Evolutionary conservation across 1,140 invertebrate genomes (phyloP), one percentile per base, ranked within the genome.

Genomic region (Drosophila lowei): DNA sequence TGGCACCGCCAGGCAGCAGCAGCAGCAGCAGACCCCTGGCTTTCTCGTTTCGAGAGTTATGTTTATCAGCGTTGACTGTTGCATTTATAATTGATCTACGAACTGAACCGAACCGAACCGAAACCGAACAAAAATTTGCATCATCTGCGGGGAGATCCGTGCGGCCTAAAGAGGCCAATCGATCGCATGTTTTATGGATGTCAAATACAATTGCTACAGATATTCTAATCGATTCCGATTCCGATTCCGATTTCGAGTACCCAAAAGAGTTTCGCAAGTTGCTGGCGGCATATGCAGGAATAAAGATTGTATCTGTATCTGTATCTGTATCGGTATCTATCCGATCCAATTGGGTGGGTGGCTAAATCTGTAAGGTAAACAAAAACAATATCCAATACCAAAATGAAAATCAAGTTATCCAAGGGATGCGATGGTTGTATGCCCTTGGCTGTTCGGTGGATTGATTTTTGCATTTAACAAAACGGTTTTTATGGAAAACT

Each of bases 161-260:
- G 34, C 64, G 72, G 80, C 81, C 77, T 81, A 86, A 86, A 80
- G 81, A 88, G 81, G 81, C 83, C 81, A 86, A 84, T 84, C 80
- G 77, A 81, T 72, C 83, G 77, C 83, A 86, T 86, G 81, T 86
- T 86, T 86, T 88, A 86, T 86, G 83, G 83, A 86, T 86, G 81
- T 86, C 81, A 84, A 88, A 76, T 75, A 64, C 78, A 88, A 81
- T 83, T 83, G 79, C 79, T 81, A 85, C 78, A 73, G 50, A 81
- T 86, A 86, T 86, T 88, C 81, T 78, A 81, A 86, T 58, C 86
- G 65, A 66, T 64, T 64, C 44, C 34, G 9, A 34, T 25, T 23
- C 6, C 28, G 8, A 30, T 30, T 30, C 28, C 28, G 30, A 30
- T 30, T 30, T 9, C 8, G 30, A 30, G 30, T 9, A 30, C 60